A percentile compares a stretch with the other conserved stretches of the same genome.
phyloP scores from a whole-genome alignment of 2,113 vertebrate species.

The Serinus canaria region DNA sequence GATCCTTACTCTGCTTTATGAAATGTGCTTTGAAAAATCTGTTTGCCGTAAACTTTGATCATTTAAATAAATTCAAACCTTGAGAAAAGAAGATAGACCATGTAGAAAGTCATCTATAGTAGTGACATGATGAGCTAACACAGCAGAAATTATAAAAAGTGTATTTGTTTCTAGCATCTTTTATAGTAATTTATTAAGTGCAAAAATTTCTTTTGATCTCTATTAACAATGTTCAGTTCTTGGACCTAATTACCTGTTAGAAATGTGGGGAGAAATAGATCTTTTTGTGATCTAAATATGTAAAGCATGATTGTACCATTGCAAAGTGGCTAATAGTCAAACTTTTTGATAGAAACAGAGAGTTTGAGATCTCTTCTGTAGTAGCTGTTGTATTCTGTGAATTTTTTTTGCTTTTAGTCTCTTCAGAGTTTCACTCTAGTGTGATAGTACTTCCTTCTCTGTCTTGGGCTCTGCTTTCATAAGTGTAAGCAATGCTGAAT shows the following conservation, averaged over 20 bases:
- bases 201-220: background rate
- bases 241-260: background rate
- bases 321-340: background rate
- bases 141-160: background rate
- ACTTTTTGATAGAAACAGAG: background rate
- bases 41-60: background rate
- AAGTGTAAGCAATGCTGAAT: background rate
- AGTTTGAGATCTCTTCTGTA: background rate
- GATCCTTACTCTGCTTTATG: background rate
- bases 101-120: background rate
- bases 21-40: background rate
- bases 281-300: background rate
- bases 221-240: background rate
- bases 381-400: background rate
- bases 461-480: background rate
- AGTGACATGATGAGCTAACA: rapidly evolving
- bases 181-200: background rate
- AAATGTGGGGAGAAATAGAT: background rate
- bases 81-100: background rate
- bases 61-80: background rate
- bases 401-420: background rate
- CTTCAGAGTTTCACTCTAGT: background rate
- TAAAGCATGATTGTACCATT: background rate
- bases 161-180: background rate
- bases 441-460: background rate